Evolutionary conservation across 2,888 invertebrate genomes (phyloP).

Genomic region (Ochropleura plecta): DNA sequence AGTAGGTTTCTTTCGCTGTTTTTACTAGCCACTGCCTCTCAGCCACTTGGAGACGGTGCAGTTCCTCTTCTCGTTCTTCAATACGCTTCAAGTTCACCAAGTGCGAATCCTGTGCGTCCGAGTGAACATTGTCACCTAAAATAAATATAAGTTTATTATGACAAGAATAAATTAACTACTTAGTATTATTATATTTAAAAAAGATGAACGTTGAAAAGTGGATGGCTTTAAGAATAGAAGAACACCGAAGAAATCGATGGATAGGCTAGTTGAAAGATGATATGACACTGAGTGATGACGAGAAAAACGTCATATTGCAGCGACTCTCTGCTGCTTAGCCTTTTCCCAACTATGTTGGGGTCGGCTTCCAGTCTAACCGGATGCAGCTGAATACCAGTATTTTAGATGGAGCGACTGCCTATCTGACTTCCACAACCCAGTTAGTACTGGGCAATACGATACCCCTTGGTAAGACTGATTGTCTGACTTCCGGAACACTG

Average conservation of each 20-base stretch:
- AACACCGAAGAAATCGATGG: neutral
- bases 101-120: neutral
- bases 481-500: too few species aligned
- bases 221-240: neutral
- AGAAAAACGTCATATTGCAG: too few species aligned
- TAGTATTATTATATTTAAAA: too few species aligned
- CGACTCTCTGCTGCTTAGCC: too few species aligned
- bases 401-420: too few species aligned
- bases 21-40: neutral
- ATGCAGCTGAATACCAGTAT: too few species aligned
- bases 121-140: neutral
- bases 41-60: neutral
- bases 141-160: neutral
- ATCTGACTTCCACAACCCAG: neutral
- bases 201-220: neutral
- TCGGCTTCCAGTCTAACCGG: too few species aligned
- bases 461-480: too few species aligned
- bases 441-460: too few species aligned
- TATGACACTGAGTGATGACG: neutral
- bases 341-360: too few species aligned
- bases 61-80: neutral
- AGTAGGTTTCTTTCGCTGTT: neutral
- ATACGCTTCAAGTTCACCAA: neutral
- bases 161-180: neutral
- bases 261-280: neutral